Base-by-base conservation (phyloP, 2,888 invertebrate genomes). In the Pelosia muscerda region DNA sequence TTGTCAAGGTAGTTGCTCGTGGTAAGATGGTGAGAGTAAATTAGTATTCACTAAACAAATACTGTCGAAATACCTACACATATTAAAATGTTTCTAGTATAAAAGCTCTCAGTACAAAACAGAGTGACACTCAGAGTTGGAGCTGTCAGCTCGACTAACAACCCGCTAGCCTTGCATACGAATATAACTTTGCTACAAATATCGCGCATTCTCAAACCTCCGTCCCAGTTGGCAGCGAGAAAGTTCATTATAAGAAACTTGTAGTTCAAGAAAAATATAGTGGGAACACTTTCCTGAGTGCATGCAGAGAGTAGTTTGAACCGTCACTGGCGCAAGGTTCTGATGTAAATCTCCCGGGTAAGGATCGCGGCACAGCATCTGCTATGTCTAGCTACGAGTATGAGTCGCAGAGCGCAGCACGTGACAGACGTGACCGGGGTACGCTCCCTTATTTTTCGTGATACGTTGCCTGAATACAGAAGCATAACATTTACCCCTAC, bases 161-260 rank as follows among this genome's bases (percentile, higher is more conserved):
- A 68, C 63, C 72, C 67, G 68, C 61, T 64, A 62, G 71, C 66
- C 66, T 72, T 66, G 66, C 72, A 71, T 72, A 72, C 66, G 65
- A 77, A 68, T 70, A 74, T 56, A 77, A 74, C 74, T 75, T 3
- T 59, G 69, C 70, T 34, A 63, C 63, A 59, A 63, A 65, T 65
- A 76, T 62, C 60, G 22, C 53, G 56, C 69, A 63, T 57, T 59
- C 71, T 65, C 67, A 55, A 59, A 34, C 54, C 42, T 59, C 69
- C 31, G 63, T 74, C 72, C 68, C 68, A 62, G 68, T 59, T 73
- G 71, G 62, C 65, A 72, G 68, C 69, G 61, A 68, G 59, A 73
- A 83, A 85, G 81, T 86, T 85, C 82, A 83, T 86, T 85, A 84
- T 81, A 82, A 81, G 83, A 76, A 78, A 83, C 78, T 74, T 78